Evolutionary conservation across 2,797 vertebrate species (phyloP).

Genomic region (Graptemys geographica): DNA sequence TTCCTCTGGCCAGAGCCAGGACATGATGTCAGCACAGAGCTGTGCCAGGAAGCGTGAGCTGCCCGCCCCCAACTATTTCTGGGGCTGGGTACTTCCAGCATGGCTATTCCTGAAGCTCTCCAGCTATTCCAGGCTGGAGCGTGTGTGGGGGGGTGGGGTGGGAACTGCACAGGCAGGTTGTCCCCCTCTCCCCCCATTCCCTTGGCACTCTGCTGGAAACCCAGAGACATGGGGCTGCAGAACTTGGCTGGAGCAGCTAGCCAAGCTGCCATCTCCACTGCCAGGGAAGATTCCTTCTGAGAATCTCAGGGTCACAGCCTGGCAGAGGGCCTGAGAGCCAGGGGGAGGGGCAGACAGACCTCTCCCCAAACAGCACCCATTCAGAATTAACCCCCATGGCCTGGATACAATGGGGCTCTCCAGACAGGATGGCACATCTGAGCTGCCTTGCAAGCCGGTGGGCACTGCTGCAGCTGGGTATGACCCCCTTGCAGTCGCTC

Average conservation of each 20-base stretch:
- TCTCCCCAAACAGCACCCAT: neutral
- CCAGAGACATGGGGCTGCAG: neutral
- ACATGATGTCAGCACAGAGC: neutral
- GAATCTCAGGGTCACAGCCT: neutral
- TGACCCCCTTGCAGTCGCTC: too few species aligned
- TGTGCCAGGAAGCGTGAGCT: neutral
- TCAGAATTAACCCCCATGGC: neutral
- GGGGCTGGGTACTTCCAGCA: neutral
- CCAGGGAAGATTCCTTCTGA: too few species aligned
- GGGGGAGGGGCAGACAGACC: neutral
- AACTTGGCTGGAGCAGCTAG: neutral
- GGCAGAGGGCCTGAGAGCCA: neutral
- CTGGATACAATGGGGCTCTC: neutral
- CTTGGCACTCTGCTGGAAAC: neutral
- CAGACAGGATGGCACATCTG: neutral
- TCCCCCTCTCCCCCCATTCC: too few species aligned
- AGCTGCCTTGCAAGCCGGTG: too few species aligned
- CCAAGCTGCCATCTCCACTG: neutral
- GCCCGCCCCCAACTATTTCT: too few species aligned
- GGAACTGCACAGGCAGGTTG: neutral
- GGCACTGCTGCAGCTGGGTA: too few species aligned
- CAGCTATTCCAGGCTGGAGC: neutral
- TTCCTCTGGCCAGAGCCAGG: neutral
- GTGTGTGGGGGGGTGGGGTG: neutral
- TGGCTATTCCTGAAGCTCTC: neutral